Evolutionary conservation across 2,113 vertebrate species (phyloP), one percentile per base, ranked within the genome.

Genomic region (Tor tambroides): DNA sequence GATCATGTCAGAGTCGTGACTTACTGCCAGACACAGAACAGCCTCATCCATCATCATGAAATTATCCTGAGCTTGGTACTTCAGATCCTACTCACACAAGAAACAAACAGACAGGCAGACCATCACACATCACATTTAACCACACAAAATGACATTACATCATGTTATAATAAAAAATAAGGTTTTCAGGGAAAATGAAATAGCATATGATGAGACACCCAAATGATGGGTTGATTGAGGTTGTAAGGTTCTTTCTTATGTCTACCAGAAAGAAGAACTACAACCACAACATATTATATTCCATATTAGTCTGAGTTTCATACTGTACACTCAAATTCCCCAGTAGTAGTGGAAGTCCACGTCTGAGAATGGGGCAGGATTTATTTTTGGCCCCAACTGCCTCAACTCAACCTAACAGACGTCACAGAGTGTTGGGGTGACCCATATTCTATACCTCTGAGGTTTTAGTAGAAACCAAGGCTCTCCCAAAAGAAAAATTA

Each of bases 21-120:
- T 99, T 91, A 99, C 98, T 91, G 96, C 95, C 97, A 99, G 98
- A 89, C 98, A 99, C 77, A 99, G 91, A 77, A 99, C 98, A 0
- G 98, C 98, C 74, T 99, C 98, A 51, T 98, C 97, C 98, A 99
- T 99, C 97, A 97, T 98, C 98, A 99, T 99, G 92, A 99, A 98
- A 91, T 98, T 99, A 91, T 99, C 98, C 89, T 99, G 97, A 5
- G 97, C 97, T 91, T 99, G 98, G 89, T 99, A 99, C 88, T 99
- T 99, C 87, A 99, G 93, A 94, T 99, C 98, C 98, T 99, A 74
- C 6, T 80, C 79, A 17, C 80, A 28, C 30, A 71, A 81, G 2
- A 54, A 74, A 76, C 32, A 61, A 51, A 67, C 61, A 84, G 3
- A 51, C 14, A 51, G 54, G 32, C 32, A 35, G 56, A 83, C 19